Evolutionary conservation across 2,113 vertebrate genomes (phyloP).

Genomic region (Ceyx cyanopectus): DNA sequence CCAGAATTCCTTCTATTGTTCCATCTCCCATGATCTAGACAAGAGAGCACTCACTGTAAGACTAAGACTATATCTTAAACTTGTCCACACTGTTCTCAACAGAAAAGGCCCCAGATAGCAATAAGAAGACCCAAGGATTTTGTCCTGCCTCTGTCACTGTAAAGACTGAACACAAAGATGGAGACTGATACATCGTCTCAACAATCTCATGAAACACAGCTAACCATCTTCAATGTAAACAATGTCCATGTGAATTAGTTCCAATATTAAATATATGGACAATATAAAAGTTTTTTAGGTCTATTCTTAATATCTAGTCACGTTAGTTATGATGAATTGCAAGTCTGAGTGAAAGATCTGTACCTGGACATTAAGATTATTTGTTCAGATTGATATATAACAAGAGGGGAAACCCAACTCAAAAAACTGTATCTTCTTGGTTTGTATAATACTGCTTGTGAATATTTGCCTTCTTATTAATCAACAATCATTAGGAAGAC

Average conservation of each 20-base stretch:
- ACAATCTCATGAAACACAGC: neutral
- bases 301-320: neutral
- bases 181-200: neutral
- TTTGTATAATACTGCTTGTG: neutral
- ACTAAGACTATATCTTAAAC: neutral
- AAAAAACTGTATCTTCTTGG: neutral
- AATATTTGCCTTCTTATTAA: neutral
- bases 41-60: neutral
- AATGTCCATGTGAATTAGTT: neutral
- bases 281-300: neutral
- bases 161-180: neutral
- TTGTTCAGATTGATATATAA: neutral
- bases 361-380: neutral
- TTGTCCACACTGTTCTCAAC: neutral
- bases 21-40: neutral
- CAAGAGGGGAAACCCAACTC: neutral
- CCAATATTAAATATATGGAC: neutral
- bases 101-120: neutral
- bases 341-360: neutral
- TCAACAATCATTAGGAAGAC: neutral
- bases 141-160: neutral
- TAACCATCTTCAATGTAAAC: neutral
- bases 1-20: neutral
- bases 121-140: neutral
- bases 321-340: neutral